Evolutionary conservation across 2,797 vertebrate species (phyloP), one percentile per base, ranked within the genome.

Genomic region (Hybognathus amarus): DNA sequence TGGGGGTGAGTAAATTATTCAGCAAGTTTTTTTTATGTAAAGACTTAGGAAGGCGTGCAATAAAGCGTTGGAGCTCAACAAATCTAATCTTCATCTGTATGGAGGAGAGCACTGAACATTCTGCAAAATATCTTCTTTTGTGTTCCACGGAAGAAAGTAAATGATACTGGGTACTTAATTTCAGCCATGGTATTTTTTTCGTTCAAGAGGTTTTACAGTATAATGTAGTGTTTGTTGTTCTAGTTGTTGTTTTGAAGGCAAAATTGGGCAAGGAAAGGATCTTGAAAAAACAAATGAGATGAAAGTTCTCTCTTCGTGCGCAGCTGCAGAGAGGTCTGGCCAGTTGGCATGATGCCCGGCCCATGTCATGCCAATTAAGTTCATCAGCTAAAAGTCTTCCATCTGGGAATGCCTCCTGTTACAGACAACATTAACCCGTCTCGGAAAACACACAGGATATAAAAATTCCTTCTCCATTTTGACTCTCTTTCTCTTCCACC

Each of bases 321-420:
- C 70, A 87, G 84, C 85, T 91, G 89, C 83, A 76, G 83, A 85
- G 86, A 77, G 83, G 78, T 84, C 83, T 77, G 85, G 86, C 84
- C 82, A 80, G 85, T 89, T 91, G 92, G 93, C 91, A 71, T 63
- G 7, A 36, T 83, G 90, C 92, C 92, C 54, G 73, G 88, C 82
- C 79, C 86, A 84, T 92, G 92, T 91, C 92, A 89, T 88, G 89
- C 90, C 90, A 93, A 93, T 93, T 92, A 92, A 90, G 91, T 91
- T 92, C 89, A 93, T 90, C 89, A 87, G 90, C 90, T 90, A 90
- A 93, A 93, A 90, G 90, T 66, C 74, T 88, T 89, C 88, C 93
- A 93, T 90, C 88, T 91, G 92, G 89, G 89, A 92, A 87, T 89
- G 84, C 82, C 83, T 88, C 88, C 83, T 81, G 83, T 87, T 87